Evolutionary conservation across 2,113 vertebrate species (phyloP).

Genomic region (Phyllostomus hastatus): DNA sequence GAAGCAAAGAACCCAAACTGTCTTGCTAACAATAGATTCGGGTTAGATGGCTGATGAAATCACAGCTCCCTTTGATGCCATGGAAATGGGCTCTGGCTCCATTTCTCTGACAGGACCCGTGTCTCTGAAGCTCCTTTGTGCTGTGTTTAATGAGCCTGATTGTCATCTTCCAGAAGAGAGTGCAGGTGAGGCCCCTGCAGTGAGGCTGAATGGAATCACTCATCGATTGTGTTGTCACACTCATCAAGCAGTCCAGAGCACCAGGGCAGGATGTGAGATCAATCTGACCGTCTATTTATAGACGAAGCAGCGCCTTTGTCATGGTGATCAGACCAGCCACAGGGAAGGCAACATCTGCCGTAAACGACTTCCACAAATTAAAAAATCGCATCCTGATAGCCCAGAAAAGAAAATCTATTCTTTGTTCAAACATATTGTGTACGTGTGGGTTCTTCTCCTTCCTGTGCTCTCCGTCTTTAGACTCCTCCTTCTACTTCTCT

Average conservation of each 20-base stretch:
- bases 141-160: conserved; percentile 76
- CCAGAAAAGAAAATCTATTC: neutral
- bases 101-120: conserved; percentile 72
- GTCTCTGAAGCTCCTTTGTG: conserved; percentile 72
- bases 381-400: neutral
- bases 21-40: conserved; percentile 71
- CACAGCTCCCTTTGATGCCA: conserved; percentile 68
- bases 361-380: conserved; percentile 9
- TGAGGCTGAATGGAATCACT: conserved; percentile 65
- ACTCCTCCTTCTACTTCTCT: neutral
- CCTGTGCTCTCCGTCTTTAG: neutral
- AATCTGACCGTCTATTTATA: conserved; percentile 70
- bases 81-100: conserved; percentile 63
- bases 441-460: neutral
- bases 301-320: conserved; percentile 53
- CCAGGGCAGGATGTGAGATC: conserved; percentile 75
- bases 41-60: conserved; percentile 73
- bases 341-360: neutral
- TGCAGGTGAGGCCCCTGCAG: conserved; percentile 65
- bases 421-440: neutral
- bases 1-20: conserved; percentile 68
- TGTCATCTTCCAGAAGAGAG: conserved; percentile 75
- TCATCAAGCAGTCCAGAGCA: conserved; percentile 62
- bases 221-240: conserved; percentile 73
- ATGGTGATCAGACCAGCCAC: conserved; percentile 50